Evolutionary conservation across 2,797 vertebrate species (phyloP).

Genomic region (Syncerus caffer): DNA sequence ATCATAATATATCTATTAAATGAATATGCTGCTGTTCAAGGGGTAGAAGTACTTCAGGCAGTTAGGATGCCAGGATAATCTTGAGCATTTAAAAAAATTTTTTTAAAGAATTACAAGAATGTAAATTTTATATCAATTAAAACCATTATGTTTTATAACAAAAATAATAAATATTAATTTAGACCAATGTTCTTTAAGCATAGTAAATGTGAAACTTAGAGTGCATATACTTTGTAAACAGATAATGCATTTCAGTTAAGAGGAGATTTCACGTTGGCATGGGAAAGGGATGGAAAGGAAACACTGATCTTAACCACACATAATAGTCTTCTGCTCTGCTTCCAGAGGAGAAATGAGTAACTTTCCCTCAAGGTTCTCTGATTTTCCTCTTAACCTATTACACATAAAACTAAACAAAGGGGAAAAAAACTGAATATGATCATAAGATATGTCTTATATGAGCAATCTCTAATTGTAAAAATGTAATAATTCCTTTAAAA

Average conservation of each 20-base stretch:
- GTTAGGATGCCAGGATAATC: background rate
- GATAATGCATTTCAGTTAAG: background rate
- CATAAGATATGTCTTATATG: background rate
- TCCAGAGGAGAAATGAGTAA: background rate
- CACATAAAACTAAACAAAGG: background rate
- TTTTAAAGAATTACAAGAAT: background rate
- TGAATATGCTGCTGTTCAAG: background rate
- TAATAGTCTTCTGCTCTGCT: background rate
- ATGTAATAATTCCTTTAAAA: background rate
- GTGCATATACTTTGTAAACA: background rate
- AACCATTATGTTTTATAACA: background rate
- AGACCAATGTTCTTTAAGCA: background rate
- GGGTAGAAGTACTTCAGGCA: background rate
- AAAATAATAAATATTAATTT: slow-evolving; percentile 10
- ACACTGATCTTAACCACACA: background rate
- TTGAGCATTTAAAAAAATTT: background rate
- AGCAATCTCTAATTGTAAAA: background rate
- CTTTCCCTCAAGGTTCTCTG: background rate
- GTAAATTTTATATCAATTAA: background rate
- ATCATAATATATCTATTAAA: background rate
- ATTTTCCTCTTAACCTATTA: background rate
- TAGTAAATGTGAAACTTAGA: background rate
- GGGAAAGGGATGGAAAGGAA: background rate
- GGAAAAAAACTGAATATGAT: background rate
- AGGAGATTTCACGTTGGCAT: background rate